phyloP scores from a whole-genome alignment of 2,888 invertebrate species.

The Phyllotreta cruciferae region DNA sequence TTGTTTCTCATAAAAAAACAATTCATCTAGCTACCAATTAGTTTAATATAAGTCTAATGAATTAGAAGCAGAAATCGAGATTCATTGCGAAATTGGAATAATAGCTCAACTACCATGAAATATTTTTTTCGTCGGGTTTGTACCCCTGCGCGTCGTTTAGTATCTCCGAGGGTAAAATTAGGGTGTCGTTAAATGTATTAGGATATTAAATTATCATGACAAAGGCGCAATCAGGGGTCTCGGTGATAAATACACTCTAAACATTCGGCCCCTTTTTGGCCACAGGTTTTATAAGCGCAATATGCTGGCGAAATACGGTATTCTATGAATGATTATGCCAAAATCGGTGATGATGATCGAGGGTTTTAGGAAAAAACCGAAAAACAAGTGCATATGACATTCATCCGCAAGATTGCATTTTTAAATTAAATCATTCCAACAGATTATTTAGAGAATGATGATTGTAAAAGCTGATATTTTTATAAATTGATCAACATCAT shows the following conservation, averaged over 20 bases:
- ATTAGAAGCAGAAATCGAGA: slow-evolving; percentile 1
- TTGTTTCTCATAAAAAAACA: too few species aligned
- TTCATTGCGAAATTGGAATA: not conserved
- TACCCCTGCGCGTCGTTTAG: slow-evolving; percentile 38
- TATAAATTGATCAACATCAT: too few species aligned
- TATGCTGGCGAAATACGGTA: slow-evolving; percentile 59
- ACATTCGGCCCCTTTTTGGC: slow-evolving; percentile 61
- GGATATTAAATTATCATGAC: slow-evolving; percentile 64
- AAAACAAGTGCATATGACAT: slow-evolving; percentile 23
- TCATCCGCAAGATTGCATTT: not conserved
- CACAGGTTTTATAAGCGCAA: slow-evolving; percentile 61
- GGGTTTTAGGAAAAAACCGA: slow-evolving; percentile 4
- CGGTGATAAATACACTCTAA: slow-evolving; percentile 61
- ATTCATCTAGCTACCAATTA: too few species aligned
- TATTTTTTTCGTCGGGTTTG: slow-evolving; percentile 30
- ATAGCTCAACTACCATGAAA: slow-evolving; percentile 35
- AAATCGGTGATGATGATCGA: slow-evolving; percentile 38
- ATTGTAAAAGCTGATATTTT: too few species aligned
- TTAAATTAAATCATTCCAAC: not conserved
- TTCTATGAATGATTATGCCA: slow-evolving; percentile 57
- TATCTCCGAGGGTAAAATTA: slow-evolving; percentile 55
- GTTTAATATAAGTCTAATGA: not conserved
- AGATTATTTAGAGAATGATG: too few species aligned
- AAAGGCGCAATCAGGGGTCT: slow-evolving; percentile 61
- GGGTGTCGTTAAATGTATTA: slow-evolving; percentile 63